These are phyloP conservation scores for Hypotaenidia philippensis DNA, from an alignment of 2,797 vertebrate genomes.

Conservation along the genomic window DNA sequence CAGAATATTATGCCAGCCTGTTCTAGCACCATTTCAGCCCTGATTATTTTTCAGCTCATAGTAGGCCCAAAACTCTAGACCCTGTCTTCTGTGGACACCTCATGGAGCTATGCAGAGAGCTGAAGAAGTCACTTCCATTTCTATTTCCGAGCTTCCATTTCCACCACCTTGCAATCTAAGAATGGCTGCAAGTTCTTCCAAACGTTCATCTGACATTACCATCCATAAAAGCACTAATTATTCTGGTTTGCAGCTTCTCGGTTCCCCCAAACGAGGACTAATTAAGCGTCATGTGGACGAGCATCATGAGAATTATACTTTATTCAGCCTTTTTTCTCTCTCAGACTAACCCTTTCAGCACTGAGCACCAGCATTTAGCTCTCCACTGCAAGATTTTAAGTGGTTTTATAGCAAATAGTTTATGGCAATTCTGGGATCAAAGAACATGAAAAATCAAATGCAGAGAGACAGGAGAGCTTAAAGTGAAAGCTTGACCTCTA, in stretches of 20 bases:
- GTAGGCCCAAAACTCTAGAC: not conserved
- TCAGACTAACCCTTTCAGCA: not conserved
- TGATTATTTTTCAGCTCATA: not conserved
- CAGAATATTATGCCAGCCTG: not conserved
- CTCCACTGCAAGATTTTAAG: not conserved
- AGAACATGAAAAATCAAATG: not conserved
- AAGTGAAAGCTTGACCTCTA: not conserved
- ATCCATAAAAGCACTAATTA: conserved; percentile 12
- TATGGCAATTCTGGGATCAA: not conserved
- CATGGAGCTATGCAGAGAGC: not conserved
- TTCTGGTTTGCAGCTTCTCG: conserved; percentile 4
- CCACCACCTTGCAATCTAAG: not conserved
- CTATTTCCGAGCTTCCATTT: not conserved
- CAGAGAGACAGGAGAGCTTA: not conserved
- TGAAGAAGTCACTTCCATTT: not conserved
- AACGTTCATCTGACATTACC: not conserved
- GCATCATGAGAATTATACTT: conserved; percentile 18
- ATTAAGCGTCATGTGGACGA: conserved; percentile 24
- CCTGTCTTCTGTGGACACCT: not conserved
- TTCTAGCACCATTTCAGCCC: not conserved
- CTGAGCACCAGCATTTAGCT: not conserved
- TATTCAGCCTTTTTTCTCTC: conserved; percentile 21
- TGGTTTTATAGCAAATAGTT: not conserved
- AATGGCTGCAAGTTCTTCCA: not conserved
- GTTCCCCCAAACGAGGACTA: conserved; percentile 11